Percentiles rank a stretch among this genome's conserved stretches.
These are phyloP conservation scores for Catagonus wagneri DNA, from an alignment of 2,113 vertebrate species.

Conservation along the genomic window DNA sequence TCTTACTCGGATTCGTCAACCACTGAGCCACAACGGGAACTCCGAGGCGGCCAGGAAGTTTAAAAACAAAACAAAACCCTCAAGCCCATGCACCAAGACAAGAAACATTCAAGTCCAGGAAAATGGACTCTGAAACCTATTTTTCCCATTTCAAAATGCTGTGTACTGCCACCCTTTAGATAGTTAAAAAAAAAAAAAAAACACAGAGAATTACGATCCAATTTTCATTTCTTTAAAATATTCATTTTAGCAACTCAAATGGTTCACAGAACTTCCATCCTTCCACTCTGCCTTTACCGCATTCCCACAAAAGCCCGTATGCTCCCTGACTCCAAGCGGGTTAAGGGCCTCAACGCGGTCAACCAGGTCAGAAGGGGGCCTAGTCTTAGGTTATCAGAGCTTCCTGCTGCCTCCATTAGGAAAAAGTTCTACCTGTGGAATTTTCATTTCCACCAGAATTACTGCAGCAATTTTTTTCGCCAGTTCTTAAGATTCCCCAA, in stretches of 20 bases:
- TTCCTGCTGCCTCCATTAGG: not conserved
- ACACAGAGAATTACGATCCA: not conserved
- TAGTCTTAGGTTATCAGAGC: too few species aligned
- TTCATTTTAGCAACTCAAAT: not conserved
- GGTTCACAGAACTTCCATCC: not conserved
- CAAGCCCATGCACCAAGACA: not conserved
- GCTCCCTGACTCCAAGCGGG: not conserved
- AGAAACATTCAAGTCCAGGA: not conserved
- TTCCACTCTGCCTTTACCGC: not conserved
- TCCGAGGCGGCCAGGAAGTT: not conserved
- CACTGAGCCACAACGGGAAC: too few species aligned
- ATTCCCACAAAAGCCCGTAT: not conserved
- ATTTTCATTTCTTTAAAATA: not conserved
- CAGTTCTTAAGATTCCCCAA: not conserved
- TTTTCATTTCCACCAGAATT: not conserved
- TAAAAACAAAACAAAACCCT: not conserved
- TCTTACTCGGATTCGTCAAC: too few species aligned
- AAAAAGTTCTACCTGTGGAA: not conserved
- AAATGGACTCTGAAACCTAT: not conserved
- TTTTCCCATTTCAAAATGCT: not conserved
- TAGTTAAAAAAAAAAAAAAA: not conserved
- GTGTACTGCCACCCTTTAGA: not conserved
- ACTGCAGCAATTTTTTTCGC: not conserved
- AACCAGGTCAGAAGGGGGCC: not conserved
- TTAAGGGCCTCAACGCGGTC: fast-evolving